Conservation (phyloP, 53 echinoderm and acorn worm species). For the Glandiceps talaboti region DNA sequence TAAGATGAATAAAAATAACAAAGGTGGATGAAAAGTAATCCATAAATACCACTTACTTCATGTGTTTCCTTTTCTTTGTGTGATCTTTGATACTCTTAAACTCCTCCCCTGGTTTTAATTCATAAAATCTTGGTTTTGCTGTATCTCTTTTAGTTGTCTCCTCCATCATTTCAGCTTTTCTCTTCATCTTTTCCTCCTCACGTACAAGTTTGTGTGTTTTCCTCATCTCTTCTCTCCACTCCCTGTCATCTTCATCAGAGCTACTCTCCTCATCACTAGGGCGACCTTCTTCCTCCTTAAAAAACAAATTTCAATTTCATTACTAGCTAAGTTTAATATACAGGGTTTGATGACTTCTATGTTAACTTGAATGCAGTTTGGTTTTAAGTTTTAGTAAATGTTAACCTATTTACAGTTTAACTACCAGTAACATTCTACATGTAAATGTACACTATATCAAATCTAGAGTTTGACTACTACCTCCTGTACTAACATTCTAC, state of each 20-base stretch:
- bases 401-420: no score
- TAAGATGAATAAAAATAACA: no score
- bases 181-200: slow-evolving; percentile 37
- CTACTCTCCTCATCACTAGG: slow-evolving; percentile 66
- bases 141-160: background rate
- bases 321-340: no score
- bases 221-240: slow-evolving; percentile 71
- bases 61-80: slow-evolving; percentile 30
- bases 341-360: no score
- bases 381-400: no score
- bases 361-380: no score
- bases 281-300: slow-evolving; percentile 55
- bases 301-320: background rate
- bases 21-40: no score
- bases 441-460: no score
- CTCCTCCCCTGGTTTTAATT: slow-evolving; percentile 70
- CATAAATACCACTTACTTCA: slow-evolving; percentile 6
- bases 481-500: no score
- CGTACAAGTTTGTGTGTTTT: slow-evolving; percentile 32
- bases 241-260: slow-evolving; percentile 55
- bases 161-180: slow-evolving; percentile 8
- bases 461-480: no score
- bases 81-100: slow-evolving; percentile 13
- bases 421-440: no score
- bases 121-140: slow-evolving; percentile 61